phyloP scores from a whole-genome alignment of 1,140 invertebrate species.

The Drosophila arizonae region DNA sequence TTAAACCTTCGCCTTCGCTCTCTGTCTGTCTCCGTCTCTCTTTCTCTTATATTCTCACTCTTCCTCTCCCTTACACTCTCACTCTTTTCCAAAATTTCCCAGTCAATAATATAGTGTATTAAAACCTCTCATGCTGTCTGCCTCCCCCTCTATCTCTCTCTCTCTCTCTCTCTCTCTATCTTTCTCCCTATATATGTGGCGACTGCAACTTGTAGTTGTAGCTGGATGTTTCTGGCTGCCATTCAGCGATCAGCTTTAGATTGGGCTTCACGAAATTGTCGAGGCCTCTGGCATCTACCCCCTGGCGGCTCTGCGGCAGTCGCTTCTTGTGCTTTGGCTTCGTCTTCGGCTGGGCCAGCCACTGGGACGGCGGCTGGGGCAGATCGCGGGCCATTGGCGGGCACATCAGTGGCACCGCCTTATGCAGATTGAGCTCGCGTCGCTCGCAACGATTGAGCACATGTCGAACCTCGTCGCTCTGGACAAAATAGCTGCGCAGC shows the following conservation, averaged over 20 bases:
- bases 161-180: too few species aligned
- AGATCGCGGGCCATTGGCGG: conserved; percentile 2
- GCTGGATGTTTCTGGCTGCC: not conserved
- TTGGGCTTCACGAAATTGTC: not conserved
- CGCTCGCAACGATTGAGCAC: not conserved
- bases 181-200: not conserved
- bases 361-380: not conserved
- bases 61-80: too few species aligned
- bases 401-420: not conserved
- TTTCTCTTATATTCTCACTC: too few species aligned
- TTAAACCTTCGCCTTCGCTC: too few species aligned
- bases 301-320: not conserved
- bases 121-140: too few species aligned
- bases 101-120: too few species aligned
- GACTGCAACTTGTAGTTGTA: not conserved
- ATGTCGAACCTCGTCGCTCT: not conserved
- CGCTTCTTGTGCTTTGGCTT: not conserved
- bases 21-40: too few species aligned
- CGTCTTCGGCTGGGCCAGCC: not conserved
- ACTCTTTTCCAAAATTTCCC: too few species aligned
- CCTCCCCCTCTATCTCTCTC: too few species aligned
- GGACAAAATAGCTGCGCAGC: conserved; percentile 2
- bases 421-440: not conserved
- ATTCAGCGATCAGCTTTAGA: not conserved
- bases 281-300: too few species aligned